Conservation (phyloP, 2,113 vertebrate species). For the Gracilinanus agilis region DNA sequence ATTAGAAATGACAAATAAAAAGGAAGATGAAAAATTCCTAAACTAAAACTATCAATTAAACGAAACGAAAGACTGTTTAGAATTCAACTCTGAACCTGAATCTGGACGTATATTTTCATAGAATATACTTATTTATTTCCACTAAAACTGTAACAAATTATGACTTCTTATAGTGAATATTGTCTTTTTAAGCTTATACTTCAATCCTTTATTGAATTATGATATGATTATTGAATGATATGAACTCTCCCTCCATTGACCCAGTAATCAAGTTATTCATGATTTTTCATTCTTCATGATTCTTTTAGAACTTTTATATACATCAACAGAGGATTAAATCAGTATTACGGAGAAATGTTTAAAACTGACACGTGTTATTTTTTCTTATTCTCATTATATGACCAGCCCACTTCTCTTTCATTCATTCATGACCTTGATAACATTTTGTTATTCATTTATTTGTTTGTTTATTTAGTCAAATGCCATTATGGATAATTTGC, state of each 20-base stretch:
- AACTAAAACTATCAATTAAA: not conserved
- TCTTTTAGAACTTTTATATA: not conserved
- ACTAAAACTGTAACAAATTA: not conserved
- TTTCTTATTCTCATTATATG: not conserved
- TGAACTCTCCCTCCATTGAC: not conserved
- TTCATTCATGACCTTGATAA: not conserved
- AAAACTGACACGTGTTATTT: not conserved
- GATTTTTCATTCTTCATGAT: not conserved
- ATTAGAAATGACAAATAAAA: not conserved
- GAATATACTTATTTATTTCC: not conserved
- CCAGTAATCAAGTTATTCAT: not conserved
- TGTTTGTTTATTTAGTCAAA: not conserved
- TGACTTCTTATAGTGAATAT: not conserved
- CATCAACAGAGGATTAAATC: not conserved
- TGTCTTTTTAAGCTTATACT: not conserved
- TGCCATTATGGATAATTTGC: not conserved
- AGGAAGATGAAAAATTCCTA: not conserved
- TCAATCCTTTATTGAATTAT: not conserved
- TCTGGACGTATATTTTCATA: not conserved
- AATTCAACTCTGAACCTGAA: not conserved
- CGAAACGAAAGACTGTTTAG: not conserved
- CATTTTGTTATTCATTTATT: not conserved
- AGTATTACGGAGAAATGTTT: not conserved
- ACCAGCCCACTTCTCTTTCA: not conserved
- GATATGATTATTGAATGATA: no score